Percentiles rank a stretch among this genome's conserved stretches.
phyloP scores from a whole-genome alignment of 1,140 invertebrate species.

The Hetaerina americana region DNA sequence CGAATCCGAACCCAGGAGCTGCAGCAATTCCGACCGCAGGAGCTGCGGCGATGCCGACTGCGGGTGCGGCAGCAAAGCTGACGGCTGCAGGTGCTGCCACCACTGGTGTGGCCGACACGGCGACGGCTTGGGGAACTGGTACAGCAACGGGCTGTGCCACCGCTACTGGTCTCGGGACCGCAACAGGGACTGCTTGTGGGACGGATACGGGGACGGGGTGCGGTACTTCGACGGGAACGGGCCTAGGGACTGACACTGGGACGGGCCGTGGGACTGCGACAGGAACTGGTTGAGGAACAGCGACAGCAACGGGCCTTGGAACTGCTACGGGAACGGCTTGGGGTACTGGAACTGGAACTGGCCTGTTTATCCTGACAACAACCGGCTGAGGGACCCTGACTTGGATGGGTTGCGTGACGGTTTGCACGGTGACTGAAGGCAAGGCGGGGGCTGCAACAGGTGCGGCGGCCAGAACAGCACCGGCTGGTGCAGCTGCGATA shows the following conservation, averaged over 20 bases:
- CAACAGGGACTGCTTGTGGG: neutral
- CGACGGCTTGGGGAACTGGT: neutral
- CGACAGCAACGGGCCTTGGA: slow-evolving; percentile 5
- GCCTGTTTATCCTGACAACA: neutral
- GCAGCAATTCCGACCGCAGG: neutral
- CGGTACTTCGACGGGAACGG: neutral
- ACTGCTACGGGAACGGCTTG: slow-evolving; percentile 4
- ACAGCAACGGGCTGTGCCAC: neutral
- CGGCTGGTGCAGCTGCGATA: neutral
- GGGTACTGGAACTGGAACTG: slow-evolving; percentile 2
- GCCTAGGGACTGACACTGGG: slow-evolving; percentile 1
- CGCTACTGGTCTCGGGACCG: neutral
- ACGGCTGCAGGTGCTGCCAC: neutral
- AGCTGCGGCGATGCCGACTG: neutral
- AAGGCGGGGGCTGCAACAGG: neutral
- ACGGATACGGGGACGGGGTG: neutral
- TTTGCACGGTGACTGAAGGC: neutral
- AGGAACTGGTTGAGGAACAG: slow-evolving; percentile 5
- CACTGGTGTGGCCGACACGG: neutral
- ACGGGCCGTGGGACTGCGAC: neutral
- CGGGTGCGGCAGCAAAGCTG: neutral
- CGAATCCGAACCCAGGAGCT: neutral
- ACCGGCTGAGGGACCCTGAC: slow-evolving; percentile 1
- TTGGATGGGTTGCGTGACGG: neutral
- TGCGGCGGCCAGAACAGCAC: neutral